Base-by-base conservation (phyloP, 2,113 vertebrate species). In the Columba janthina region DNA sequence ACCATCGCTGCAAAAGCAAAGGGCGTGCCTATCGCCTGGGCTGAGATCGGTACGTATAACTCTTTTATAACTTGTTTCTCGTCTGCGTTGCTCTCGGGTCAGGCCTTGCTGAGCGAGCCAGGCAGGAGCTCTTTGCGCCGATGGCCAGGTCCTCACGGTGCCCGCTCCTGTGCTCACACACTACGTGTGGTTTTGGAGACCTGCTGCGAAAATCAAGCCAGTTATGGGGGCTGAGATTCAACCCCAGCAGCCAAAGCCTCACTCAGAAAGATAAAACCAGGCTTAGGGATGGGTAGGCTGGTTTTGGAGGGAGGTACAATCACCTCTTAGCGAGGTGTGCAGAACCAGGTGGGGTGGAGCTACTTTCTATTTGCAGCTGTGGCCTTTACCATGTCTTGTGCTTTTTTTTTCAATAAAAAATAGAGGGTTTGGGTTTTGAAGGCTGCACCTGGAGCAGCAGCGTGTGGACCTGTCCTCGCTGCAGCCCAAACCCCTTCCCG, bases 21-120 rank as follows among this genome's bases (percentile, higher is more conserved):
- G 48, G 6, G 65, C 6, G 12, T 2, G n/a, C 5, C 3, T 8
- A 20, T 9, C 0, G 0, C 0, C 0, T 1, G 38, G 50, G 9
- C 67, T 14, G 62, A 36, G 40, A 5, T 0, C 1, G 2, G 31
- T 12, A 5, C 1, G 3, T 9, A 4, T 3, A 4, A 3, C 11
- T 26, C 3, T 42, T 14, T 44, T 17, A 44, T 44, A 17, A 31
- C 48, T 34, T 38, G 34, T 16, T 15, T 5, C 2, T 15, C 51
- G 20, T 44, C 42, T 4, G 1, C 0, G 2, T 11, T 28, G 25
- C 15, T 0, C 34, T 32, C 0, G 8, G 48, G 38, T 7, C 42
- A 25, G 46, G 36, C 13, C 16, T 28, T 26, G 25, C 11, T 0
- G 54, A 2, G 54, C 0, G 12, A 14, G 48, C 8, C 1, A 5